These are phyloP conservation scores for Drosophila engyochracea DNA, from an alignment of 2,888 invertebrate species.

Conservation along the genomic window DNA sequence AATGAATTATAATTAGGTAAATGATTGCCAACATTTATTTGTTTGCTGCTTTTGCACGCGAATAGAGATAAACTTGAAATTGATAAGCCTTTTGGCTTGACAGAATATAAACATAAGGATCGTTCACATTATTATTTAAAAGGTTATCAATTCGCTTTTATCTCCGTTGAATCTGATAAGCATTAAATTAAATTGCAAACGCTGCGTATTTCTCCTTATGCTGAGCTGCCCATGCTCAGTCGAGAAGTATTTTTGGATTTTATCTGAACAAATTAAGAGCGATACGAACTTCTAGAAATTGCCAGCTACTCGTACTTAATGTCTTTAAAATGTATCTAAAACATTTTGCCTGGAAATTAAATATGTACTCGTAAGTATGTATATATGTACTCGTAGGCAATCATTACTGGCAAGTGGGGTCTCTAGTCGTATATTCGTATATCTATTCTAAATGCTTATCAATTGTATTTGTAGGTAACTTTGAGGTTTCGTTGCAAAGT, in stretches of 20 bases:
- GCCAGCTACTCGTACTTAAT: conserved; percentile 5
- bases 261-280: conserved; percentile 18
- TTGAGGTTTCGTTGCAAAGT: conserved; percentile 27
- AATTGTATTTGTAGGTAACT: conserved; percentile 47
- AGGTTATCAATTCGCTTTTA: conserved; percentile 72
- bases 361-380: neutral
- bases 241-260: conserved; percentile 15
- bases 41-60: conserved; percentile 20
- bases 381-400: conserved; percentile 14
- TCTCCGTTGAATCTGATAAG: conserved; percentile 57
- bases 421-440: conserved; percentile 38
- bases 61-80: conserved; percentile 52
- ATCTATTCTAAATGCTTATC: conserved; percentile 63
- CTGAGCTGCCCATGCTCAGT: conserved; percentile 3
- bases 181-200: conserved; percentile 43
- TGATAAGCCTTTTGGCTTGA: conserved; percentile 53
- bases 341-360: conserved; percentile 7
- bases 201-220: conserved; percentile 9
- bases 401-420: conserved; percentile 23
- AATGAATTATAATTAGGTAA: conserved; percentile 66
- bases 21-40: conserved; percentile 69
- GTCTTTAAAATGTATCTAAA: conserved; percentile 40
- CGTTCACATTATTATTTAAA: conserved; percentile 69
- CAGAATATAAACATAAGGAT: conserved; percentile 57
- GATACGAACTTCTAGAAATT: conserved; percentile 9